These are phyloP conservation scores for Notodonta dromedarius DNA, from an alignment of 2,888 invertebrate genomes.

Conservation along the genomic window DNA sequence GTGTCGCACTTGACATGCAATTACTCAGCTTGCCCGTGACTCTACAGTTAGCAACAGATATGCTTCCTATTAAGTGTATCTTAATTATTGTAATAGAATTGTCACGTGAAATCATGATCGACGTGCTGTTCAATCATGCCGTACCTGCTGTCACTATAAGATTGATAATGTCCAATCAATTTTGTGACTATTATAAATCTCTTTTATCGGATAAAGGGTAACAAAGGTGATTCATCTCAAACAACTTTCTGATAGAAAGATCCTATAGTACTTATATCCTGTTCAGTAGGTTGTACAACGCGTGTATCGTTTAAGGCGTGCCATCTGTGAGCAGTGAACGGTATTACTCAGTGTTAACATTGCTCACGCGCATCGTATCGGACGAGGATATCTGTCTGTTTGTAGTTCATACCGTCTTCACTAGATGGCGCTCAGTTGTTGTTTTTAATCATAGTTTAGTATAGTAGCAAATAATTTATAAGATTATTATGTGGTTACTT, in stretches of 20 bases:
- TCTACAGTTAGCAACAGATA: conserved; percentile 18
- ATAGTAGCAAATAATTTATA: too few species aligned
- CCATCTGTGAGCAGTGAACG: background rate
- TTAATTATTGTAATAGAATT: conserved; percentile 17
- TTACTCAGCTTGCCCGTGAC: conserved; percentile 19
- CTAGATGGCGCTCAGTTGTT: conserved; percentile 37
- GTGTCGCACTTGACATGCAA: conserved; percentile 21
- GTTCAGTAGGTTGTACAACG: too few species aligned
- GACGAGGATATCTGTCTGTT: background rate
- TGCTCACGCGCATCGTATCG: background rate
- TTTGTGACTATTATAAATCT: background rate
- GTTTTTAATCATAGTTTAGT: background rate
- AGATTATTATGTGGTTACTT: too few species aligned
- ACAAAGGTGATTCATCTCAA: background rate
- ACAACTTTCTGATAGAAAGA: background rate
- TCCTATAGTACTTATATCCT: background rate
- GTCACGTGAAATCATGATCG: conserved; percentile 29
- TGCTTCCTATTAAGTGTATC: conserved; percentile 11
- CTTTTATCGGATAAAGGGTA: background rate
- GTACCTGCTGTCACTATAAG: background rate
- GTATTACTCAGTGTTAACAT: background rate
- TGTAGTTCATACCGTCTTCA: conserved; percentile 11
- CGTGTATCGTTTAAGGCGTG: background rate
- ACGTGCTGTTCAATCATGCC: conserved; percentile 3
- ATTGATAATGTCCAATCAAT: conserved; percentile 1